phyloP scores from a whole-genome alignment of 2,888 invertebrate genomes.

The Cyclophora punctaria region DNA sequence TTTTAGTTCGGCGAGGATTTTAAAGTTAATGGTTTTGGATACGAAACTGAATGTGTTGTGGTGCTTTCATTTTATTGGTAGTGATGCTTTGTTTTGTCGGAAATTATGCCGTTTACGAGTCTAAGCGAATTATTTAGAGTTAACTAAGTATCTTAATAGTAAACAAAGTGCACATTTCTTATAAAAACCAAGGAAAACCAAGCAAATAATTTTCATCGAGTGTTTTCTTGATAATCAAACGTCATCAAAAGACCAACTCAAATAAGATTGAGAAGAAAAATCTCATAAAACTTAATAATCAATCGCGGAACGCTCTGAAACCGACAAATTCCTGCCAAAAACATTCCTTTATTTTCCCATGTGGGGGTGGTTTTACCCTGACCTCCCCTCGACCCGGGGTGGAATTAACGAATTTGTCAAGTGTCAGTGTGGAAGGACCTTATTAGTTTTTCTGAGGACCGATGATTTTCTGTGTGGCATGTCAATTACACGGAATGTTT shows the following conservation, averaged over 20 bases:
- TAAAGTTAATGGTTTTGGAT: no score
- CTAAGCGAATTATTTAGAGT: no score
- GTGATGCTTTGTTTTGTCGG: no score
- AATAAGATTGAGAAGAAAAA: constrained; percentile 11
- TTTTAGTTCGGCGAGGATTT: no score
- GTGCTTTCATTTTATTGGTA: no score
- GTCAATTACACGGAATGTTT: constrained; percentile 26
- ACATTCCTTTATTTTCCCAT: constrained; percentile 37
- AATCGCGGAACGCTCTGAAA: constrained; percentile 16
- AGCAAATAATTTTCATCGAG: neutral
- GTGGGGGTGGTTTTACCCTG: constrained; percentile 20
- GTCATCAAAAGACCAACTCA: neutral
- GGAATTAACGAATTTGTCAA: constrained; percentile 73
- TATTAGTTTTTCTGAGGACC: constrained; percentile 61
- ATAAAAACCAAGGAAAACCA: no score
- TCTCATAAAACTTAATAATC: constrained; percentile 20
- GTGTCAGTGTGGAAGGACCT: constrained; percentile 55
- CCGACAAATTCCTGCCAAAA: constrained; percentile 27
- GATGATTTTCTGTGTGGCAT: constrained; percentile 46
- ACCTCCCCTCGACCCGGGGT: constrained; percentile 22
- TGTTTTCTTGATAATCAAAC: neutral
- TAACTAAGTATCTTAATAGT: no score
- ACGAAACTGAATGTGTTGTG: no score
- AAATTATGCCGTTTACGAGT: no score
- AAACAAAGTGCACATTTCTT: no score